Evolutionary conservation across 2,888 invertebrate genomes (phyloP), one percentile per base, ranked within the genome.

Genomic region (Spilosoma lubricipeda): DNA sequence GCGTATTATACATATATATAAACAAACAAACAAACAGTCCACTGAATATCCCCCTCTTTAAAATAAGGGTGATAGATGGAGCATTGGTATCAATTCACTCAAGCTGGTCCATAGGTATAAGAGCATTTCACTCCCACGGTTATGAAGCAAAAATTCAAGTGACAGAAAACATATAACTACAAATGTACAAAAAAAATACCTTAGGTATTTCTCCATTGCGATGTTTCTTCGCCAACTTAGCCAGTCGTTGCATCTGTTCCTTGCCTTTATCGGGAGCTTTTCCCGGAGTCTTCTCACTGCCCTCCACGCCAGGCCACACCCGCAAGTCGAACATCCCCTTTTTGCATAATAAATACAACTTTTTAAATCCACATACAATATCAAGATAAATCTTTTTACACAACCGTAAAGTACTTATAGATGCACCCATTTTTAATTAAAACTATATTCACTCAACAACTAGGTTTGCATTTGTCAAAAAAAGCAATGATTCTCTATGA

Each of bases 201-300:
- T 99, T 98, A 52, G 98, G 98, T 94, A 99, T 98, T 88, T 99
- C 98, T 20, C 99, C 99, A 91, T 98, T 98, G 74, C 98, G 96
- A 90, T 99, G 99, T 89, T 99, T 99, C 92, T 99, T 99, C 0
- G 98, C 98, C 67, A 99, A 94, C 95, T 99, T 99, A 0, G 98
- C 98, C 2, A 99, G 95, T 65, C 98, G 94, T 89, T 98, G 98
- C 98, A 98, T 98, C 91, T 98, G 98, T 78, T 98, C 98, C 90
- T 98, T 98, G 70, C 97, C 97, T 18, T 97, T 96, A 86, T 98
- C 98, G 27, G 97, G 97, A 0, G 98, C 97, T 92, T 98, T 98
- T 0, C 98, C 99, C 0, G 99, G 99, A 0, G 99, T 99, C 79
- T 96, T 96, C 80, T 95, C 95, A 81, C 96, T 96, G 8, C 98